Evolutionary conservation across 2,797 vertebrate species (phyloP).

Genomic region (Nyctibius grandis): DNA sequence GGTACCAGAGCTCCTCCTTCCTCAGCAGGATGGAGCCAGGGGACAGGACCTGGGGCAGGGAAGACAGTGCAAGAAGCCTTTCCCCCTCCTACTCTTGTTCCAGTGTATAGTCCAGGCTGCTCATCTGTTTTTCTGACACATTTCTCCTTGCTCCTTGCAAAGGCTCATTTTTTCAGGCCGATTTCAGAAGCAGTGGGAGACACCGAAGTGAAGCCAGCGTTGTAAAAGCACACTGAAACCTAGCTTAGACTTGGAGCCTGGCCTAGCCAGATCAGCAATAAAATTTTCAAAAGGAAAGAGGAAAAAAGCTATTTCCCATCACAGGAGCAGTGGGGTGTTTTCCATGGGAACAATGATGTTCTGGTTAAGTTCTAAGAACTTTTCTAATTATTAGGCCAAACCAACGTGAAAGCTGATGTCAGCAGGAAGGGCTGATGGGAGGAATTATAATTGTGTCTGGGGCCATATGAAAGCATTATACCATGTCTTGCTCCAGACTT

Average conservation of each 20-base stretch:
- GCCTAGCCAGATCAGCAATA: constrained; percentile 64
- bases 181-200: constrained; percentile 62
- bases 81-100: not conserved
- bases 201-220: constrained; percentile 1
- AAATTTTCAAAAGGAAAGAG: constrained; percentile 62
- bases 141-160: constrained; percentile 23
- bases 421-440: constrained; percentile 60
- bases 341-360: constrained; percentile 65
- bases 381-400: constrained; percentile 65
- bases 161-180: constrained; percentile 45
- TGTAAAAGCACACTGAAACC: constrained; percentile 52
- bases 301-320: constrained; percentile 63
- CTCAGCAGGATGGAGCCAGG: not conserved
- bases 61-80: not conserved
- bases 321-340: constrained; percentile 60
- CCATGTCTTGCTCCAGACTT: constrained; percentile 60
- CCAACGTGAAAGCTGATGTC: constrained; percentile 62
- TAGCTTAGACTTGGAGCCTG: constrained; percentile 52
- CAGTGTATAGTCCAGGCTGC: not conserved
- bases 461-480: constrained; percentile 61
- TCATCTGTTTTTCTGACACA: not conserved
- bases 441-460: constrained; percentile 65
- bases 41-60: not conserved
- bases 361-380: constrained; percentile 68
- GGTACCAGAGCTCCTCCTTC: not conserved